A percentile compares a stretch with the other conserved stretches of the same genome.
Evolutionary conservation across 2,797 vertebrate genomes (phyloP).

Genomic region (Pampus argenteus): DNA sequence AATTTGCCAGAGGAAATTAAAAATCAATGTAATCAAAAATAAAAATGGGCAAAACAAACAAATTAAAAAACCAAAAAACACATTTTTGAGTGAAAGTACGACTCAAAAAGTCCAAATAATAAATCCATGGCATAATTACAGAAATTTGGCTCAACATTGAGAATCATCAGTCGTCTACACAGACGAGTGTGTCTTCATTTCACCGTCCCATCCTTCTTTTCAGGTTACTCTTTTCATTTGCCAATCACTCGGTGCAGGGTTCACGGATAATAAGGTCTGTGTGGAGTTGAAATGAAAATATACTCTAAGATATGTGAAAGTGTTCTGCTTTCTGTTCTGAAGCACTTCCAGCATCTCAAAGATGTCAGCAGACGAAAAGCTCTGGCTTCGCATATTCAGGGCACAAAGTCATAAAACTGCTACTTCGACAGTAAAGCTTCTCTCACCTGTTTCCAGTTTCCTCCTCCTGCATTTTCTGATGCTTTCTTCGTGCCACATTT

Average conservation of each 20-base stretch:
- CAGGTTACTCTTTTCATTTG: constrained; percentile 46
- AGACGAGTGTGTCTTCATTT: too few relatives aligned
- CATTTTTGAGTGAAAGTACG: too few relatives aligned
- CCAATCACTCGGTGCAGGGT: constrained; percentile 17
- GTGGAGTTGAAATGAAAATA: constrained; percentile 30
- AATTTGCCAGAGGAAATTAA: not conserved
- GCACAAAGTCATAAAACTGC: constrained; percentile 32
- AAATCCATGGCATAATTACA: too few relatives aligned
- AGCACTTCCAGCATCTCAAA: too few relatives aligned
- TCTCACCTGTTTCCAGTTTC: constrained; percentile 48
- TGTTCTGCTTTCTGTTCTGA: constrained; percentile 18
- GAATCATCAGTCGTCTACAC: too few relatives aligned
- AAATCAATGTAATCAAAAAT: not conserved
- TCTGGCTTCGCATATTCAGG: constrained; percentile 35
- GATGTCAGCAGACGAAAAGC: too few relatives aligned
- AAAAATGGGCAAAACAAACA: not conserved
- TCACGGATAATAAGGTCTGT: constrained; percentile 22
- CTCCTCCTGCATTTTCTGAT: too few relatives aligned
- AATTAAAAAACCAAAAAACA: too few relatives aligned
- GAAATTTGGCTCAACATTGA: too few relatives aligned
- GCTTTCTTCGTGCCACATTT: constrained; percentile 28
- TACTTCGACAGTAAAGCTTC: constrained; percentile 24
- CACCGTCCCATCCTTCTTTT: too few relatives aligned
- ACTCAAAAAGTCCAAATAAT: too few relatives aligned
- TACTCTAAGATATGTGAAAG: not conserved